Percentiles rank a stretch among this genome's conserved stretches.
These are phyloP conservation scores for Lagodon rhomboides DNA, from an alignment of 2,797 vertebrate species.

Conservation along the genomic window DNA sequence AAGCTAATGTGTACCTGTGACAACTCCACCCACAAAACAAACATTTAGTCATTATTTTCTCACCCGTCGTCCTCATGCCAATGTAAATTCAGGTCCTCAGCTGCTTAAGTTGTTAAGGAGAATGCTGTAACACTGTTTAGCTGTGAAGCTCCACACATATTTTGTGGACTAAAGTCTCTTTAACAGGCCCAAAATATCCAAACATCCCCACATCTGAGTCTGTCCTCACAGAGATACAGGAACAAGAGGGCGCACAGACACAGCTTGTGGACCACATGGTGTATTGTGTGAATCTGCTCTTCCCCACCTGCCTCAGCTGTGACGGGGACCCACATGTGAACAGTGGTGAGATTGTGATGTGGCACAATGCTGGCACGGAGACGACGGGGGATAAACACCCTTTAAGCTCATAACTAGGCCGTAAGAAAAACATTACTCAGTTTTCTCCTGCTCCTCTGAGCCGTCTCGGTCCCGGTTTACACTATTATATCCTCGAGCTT, in stretches of 20 bases:
- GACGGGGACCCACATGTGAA: slow-evolving; percentile 28
- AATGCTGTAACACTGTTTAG: no score
- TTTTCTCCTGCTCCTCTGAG: neutral
- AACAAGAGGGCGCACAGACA: neutral
- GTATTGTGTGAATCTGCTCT: slow-evolving; percentile 3
- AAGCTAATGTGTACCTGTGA: no score
- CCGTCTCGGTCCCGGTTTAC: neutral
- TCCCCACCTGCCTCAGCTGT: slow-evolving; percentile 40
- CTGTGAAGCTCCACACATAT: no score
- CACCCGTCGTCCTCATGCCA: no score
- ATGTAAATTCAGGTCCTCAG: no score
- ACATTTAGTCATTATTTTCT: no score
- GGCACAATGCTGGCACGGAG: slow-evolving; percentile 37
- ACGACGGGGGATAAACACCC: slow-evolving; percentile 34
- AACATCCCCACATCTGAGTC: neutral
- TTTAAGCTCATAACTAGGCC: slow-evolving; percentile 44
- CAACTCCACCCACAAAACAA: no score
- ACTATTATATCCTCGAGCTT: neutral
- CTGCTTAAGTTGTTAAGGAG: no score
- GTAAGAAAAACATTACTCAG: slow-evolving; percentile 32
- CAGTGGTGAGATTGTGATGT: slow-evolving; percentile 49
- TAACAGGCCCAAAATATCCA: neutral
- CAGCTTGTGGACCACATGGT: neutral
- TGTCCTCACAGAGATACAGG: neutral
- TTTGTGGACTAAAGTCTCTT: no score